Evolutionary conservation across 1,140 invertebrate genomes (phyloP), one percentile per base, ranked within the genome.

Genomic region (Neuroterus valhalla): DNA sequence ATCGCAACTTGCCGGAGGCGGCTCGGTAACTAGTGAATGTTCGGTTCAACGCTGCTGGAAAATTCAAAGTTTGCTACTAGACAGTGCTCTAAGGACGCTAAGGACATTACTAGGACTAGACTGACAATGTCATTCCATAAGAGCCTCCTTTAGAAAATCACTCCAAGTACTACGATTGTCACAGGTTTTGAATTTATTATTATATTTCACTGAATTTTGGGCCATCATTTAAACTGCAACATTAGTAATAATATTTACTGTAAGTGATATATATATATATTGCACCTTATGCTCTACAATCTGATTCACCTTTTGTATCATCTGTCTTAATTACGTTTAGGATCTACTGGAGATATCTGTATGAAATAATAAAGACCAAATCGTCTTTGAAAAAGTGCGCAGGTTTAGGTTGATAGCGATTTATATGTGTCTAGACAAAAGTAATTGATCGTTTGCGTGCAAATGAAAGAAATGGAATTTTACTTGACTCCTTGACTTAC

Each of bases 61-160:
- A 62, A n/a, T 62, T 14, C 23, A n/a, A 62, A 62, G 55, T 38
- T 62, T 15, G 31, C 23, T 31, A 62, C 55, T 62, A 62, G 23
- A 62, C 52, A 45, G 67, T 52, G 44, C 46, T 69, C 31, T 79
- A 78, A 75, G 75, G 79, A 82, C 81, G n/a, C 52, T 81, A 78
- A 81, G 81, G 62, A 77, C 52, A 50, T 4, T 31, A 72, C 62
- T 21, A 12, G 50, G 44, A 70, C 67, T 70, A 43, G 50, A 68
- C 70, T 21, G 62, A 76, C 44, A 3, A 19, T 26, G 55, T 81
- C 77, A 70, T 77, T 46, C 74, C 66, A 48, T 62, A 78, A 72
- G 77, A 81, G 77, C 73, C 77, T 81, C 76, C 71, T 31, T 31
- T n/a, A 26, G 26, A 62, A 38, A 62, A 6, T 62, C 12, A 50